A percentile compares a stretch with the other conserved stretches of the same genome.
These are phyloP conservation scores for Drosophila serrata DNA, from an alignment of 1,140 invertebrate species.

Conservation along the genomic window DNA sequence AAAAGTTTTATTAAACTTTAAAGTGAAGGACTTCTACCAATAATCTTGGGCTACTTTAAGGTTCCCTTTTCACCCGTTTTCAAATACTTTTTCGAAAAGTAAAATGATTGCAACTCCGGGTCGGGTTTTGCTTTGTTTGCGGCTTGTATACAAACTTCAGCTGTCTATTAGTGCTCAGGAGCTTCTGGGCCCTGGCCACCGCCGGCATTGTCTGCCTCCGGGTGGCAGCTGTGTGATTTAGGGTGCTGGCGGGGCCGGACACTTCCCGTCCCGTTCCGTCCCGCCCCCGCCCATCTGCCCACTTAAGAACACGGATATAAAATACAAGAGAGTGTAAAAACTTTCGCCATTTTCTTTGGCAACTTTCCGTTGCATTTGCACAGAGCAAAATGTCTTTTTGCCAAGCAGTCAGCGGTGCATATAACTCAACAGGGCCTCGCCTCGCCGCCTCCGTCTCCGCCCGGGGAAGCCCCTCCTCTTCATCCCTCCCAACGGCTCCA, in stretches of 20 bases:
- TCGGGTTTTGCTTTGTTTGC: constrained; percentile 4
- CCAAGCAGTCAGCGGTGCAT: constrained; percentile 61
- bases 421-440: constrained; percentile 63
- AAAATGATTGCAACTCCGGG: constrained; percentile 11
- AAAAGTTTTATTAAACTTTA: not conserved
- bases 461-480: constrained; percentile 9
- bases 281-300: not conserved
- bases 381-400: constrained; percentile 61
- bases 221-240: constrained; percentile 27
- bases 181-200: constrained; percentile 1
- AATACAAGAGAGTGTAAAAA: constrained; percentile 64
- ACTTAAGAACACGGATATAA: constrained; percentile 40
- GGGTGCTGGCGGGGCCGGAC: constrained; percentile 9
- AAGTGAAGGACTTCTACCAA: not conserved
- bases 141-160: constrained; percentile 20
- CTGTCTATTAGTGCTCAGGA: constrained; percentile 19
- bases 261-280: not conserved
- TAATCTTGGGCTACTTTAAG: constrained; percentile 3
- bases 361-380: constrained; percentile 79
- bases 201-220: constrained; percentile 20
- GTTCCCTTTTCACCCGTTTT: not conserved
- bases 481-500: constrained; percentile 30
- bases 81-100: constrained; percentile 6
- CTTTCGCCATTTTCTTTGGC: constrained; percentile 79
- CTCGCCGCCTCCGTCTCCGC: constrained; percentile 11